Evolutionary conservation across 1,140 invertebrate species (phyloP).

Genomic region (Sitophilus oryzae): DNA sequence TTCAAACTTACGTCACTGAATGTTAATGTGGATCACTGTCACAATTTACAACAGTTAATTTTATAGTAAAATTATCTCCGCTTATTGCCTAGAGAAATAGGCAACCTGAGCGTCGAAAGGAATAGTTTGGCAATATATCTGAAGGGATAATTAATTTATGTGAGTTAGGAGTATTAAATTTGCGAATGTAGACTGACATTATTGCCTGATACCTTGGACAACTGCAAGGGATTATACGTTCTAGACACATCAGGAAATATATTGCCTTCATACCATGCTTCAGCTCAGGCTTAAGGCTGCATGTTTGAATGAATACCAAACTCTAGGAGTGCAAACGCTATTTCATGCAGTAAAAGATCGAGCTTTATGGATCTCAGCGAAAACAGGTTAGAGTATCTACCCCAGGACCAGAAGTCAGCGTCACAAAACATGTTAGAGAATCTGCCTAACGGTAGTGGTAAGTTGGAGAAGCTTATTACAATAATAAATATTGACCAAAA

Average conservation of each 20-base stretch:
- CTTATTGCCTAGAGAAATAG: conserved; percentile 84
- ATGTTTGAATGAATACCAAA: conserved; percentile 92
- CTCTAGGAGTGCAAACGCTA: conserved; percentile 92
- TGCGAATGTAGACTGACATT: conserved; percentile 90
- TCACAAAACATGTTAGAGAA: too few species aligned
- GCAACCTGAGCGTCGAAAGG: too few species aligned
- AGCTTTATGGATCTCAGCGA: too few species aligned
- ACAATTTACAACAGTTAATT: conserved; percentile 90
- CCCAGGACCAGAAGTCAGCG: too few species aligned
- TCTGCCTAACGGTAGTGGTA: too few species aligned
- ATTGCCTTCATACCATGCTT: too few species aligned
- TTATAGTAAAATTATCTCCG: conserved; percentile 94
- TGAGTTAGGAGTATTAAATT: conserved; percentile 86
- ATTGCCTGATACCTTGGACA: conserved; percentile 88
- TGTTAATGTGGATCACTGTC: conserved; percentile 83
- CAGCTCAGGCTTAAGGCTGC: too few species aligned
- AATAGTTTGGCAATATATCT: conserved; percentile 89
- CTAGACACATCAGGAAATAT: conserved; percentile 98
- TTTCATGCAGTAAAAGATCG: conserved; percentile 98
- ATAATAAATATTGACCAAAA: too few species aligned
- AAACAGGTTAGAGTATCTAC: too few species aligned
- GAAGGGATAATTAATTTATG: conserved; percentile 80
- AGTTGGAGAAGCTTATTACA: too few species aligned
- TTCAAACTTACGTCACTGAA: conserved; percentile 90
- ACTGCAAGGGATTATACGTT: conserved; percentile 88